Conservation (phyloP, 2,113 vertebrate species). For the Rhea pennata region DNA sequence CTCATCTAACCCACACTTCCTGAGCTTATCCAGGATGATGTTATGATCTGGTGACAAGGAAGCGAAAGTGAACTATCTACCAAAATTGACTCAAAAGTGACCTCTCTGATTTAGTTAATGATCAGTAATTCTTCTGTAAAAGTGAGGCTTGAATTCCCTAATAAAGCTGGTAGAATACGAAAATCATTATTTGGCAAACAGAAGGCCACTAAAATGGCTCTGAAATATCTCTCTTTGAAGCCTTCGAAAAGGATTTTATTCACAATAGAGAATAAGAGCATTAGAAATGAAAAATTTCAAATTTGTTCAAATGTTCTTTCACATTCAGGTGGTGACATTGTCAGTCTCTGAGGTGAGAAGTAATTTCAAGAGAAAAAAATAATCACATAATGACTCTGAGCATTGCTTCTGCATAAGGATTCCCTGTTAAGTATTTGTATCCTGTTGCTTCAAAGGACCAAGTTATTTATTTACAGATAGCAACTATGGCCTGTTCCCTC, state of each 20-base stretch:
- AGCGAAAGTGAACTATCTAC: neutral
- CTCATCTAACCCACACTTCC: too few relatives aligned
- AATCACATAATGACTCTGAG: slow-evolving; percentile 8
- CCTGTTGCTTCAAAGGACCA: slow-evolving; percentile 6
- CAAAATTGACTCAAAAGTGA: neutral
- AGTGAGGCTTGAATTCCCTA: neutral
- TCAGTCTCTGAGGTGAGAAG: slow-evolving; percentile 31
- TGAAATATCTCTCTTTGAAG: slow-evolving; percentile 20
- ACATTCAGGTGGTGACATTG: slow-evolving; percentile 42
- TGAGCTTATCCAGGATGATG: too few relatives aligned
- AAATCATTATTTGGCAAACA: slow-evolving; percentile 23
- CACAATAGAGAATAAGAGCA: slow-evolving; percentile 35
- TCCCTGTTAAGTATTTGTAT: neutral
- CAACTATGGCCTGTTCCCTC: neutral
- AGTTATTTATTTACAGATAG: slow-evolving; percentile 34
- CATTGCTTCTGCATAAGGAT: neutral
- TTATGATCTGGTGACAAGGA: neutral
- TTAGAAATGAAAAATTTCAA: slow-evolving; percentile 52
- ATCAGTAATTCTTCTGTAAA: neutral
- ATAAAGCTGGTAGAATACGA: neutral
- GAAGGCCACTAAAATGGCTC: slow-evolving; percentile 32
- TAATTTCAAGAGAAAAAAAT: slow-evolving; percentile 5
- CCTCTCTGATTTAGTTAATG: neutral
- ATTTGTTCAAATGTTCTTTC: slow-evolving; percentile 46
- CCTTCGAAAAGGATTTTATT: slow-evolving; percentile 15